phyloP scores from a whole-genome alignment of 2,113 vertebrate species.

The Anas platyrhynchos region DNA sequence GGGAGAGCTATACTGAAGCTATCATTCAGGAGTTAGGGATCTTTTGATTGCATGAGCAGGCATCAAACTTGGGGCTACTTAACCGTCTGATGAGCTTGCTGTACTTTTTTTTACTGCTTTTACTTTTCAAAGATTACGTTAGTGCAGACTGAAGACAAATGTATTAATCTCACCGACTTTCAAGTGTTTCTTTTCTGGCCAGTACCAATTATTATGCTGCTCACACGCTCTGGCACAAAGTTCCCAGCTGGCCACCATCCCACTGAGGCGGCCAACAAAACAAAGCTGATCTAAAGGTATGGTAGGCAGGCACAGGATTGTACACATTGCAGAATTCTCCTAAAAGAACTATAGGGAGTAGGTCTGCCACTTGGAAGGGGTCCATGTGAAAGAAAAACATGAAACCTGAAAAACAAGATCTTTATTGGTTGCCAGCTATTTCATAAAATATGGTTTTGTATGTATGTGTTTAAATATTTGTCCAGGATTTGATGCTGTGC shows the following conservation, averaged over 20 bases:
- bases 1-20: neutral
- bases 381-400: neutral
- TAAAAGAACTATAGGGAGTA: neutral
- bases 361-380: neutral
- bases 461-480: neutral
- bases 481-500: neutral
- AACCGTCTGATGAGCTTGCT: neutral
- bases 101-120: neutral
- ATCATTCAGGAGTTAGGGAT: neutral
- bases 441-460: neutral
- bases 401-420: neutral
- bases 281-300: neutral
- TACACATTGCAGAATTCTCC: neutral
- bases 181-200: neutral
- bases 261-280: neutral
- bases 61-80: neutral
- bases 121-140: neutral
- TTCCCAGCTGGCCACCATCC: neutral
- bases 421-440: neutral
- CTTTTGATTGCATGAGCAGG: neutral
- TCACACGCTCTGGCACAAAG: constrained; percentile 10
- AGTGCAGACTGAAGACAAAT: neutral
- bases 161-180: neutral
- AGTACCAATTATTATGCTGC: neutral
- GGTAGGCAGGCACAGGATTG: neutral